Conservation (phyloP, 2,113 vertebrate genomes). For the Phyllostomus discolor region DNA sequence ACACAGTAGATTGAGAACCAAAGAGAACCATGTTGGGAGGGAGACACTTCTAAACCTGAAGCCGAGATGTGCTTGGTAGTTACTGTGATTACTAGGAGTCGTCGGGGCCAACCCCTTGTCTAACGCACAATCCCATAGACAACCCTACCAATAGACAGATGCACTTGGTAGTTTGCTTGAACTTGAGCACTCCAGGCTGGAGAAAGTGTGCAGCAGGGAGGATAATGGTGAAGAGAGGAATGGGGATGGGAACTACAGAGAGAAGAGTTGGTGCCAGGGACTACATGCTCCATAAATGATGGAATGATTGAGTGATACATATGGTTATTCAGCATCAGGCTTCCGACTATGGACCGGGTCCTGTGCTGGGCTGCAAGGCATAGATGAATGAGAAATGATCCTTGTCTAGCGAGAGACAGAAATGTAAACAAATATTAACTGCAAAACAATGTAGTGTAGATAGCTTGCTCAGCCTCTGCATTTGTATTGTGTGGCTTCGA, state of each 20-base stretch:
- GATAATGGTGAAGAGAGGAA: neutral
- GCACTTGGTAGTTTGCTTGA: neutral
- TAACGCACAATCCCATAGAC: neutral
- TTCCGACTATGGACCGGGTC: neutral
- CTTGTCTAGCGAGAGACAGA: neutral
- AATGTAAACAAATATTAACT: neutral
- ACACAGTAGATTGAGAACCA: neutral
- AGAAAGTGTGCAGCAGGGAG: neutral
- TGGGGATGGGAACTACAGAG: neutral
- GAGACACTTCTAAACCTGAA: neutral
- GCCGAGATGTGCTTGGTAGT: neutral
- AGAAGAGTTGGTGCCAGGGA: neutral
- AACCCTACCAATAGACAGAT: neutral
- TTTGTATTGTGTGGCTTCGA: neutral
- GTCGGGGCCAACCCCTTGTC: neutral
- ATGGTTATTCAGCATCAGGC: neutral
- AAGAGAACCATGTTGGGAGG: neutral
- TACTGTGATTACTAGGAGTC: neutral
- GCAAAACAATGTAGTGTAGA: neutral
- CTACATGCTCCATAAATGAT: neutral
- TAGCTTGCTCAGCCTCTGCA: neutral
- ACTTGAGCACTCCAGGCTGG: neutral
- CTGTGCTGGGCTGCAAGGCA: neutral
- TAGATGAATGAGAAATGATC: neutral
- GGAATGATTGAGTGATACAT: neutral